phyloP scores from a whole-genome alignment of 2,113 vertebrate species.

The Cardinalis cardinalis region DNA sequence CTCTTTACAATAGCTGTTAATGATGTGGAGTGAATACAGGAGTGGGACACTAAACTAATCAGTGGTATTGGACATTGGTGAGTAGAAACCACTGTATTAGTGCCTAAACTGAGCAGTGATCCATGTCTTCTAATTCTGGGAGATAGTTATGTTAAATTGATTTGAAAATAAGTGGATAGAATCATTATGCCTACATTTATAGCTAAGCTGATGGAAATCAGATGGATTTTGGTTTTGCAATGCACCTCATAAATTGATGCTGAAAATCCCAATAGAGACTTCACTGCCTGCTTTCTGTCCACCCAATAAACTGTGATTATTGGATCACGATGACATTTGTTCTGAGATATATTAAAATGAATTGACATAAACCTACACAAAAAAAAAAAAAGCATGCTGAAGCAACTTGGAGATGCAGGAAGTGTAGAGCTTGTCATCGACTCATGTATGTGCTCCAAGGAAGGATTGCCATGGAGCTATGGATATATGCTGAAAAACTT shows the following conservation, averaged over 20 bases:
- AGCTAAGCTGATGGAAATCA: conserved; percentile 48
- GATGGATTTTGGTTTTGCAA: conserved; percentile 41
- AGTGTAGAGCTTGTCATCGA: background rate
- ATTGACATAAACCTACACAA: background rate
- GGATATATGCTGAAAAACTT: background rate
- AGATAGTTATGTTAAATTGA: conserved; percentile 52
- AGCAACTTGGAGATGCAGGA: background rate
- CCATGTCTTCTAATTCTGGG: conserved; percentile 44
- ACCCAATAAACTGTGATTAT: conserved; percentile 54
- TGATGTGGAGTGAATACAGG: background rate
- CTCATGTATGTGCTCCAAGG: background rate
- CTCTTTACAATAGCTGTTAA: background rate
- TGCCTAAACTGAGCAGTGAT: conserved; percentile 47
- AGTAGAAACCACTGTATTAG: conserved; percentile 29
- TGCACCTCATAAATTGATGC: conserved; percentile 37
- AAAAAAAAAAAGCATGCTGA: background rate
- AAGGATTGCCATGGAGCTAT: background rate
- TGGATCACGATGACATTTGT: conserved; percentile 40
- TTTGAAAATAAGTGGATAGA: conserved; percentile 58
- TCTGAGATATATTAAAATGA: conserved; percentile 39
- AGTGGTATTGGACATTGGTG: conserved; percentile 12
- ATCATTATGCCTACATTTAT: conserved; percentile 44
- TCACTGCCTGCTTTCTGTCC: conserved; percentile 21
- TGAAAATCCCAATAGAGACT: conserved; percentile 27
- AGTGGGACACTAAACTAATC: conserved; percentile 19